Evolutionary conservation across 1,140 invertebrate genomes (phyloP).

Genomic region (roundworm (Caenorhabditis elegans)): WBcel235 BX284602.5:7321501-7322000

Average conservation of each 20-base stretch:
- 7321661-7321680: neutral
- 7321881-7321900: slow-evolving; percentile 74
- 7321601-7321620: slow-evolving; percentile 48
- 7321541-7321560: slow-evolving; percentile 47
- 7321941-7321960: too few relatives aligned
- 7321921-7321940: slow-evolving; percentile 64
- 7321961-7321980: slow-evolving; percentile 72
- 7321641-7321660: neutral
- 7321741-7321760: slow-evolving; percentile 60
- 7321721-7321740: slow-evolving; percentile 72
- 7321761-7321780: neutral
- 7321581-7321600: slow-evolving; percentile 45
- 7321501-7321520: slow-evolving; percentile 36
- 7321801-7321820: neutral
- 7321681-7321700: slow-evolving; percentile 74
- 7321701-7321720: slow-evolving; percentile 75
- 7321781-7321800: neutral
- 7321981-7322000: slow-evolving; percentile 71
- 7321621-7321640: slow-evolving; percentile 17
- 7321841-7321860: slow-evolving; percentile 69
- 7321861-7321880: slow-evolving; percentile 75
- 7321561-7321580: slow-evolving; percentile 46
- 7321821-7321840: slow-evolving; percentile 71
- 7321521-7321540: slow-evolving; percentile 49
- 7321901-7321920: slow-evolving; percentile 70